These are phyloP conservation scores for Sitta europaea DNA, from an alignment of 2,113 vertebrate genomes.

Conservation along the genomic window DNA sequence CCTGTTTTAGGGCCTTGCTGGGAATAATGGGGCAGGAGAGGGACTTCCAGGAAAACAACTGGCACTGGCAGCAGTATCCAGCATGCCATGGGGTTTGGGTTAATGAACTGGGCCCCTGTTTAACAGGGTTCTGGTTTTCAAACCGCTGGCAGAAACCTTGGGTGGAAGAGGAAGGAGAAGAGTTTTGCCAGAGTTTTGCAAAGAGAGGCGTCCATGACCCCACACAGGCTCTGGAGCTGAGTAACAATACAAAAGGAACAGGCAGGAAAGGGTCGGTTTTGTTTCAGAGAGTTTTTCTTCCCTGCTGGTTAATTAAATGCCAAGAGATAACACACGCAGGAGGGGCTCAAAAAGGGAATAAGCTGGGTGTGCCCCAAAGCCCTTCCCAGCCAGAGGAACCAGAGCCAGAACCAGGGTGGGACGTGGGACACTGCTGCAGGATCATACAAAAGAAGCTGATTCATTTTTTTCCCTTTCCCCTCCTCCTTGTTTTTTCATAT, in stretches of 20 bases:
- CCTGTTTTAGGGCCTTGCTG: neutral
- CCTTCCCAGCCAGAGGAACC: neutral
- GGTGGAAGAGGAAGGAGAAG: neutral
- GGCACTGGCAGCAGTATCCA: neutral
- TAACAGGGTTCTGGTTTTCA: neutral
- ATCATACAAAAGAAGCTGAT: neutral
- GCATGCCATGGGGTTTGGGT: neutral
- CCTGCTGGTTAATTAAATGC: neutral
- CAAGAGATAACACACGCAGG: conserved; percentile 26
- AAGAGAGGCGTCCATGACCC: neutral
- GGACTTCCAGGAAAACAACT: neutral
- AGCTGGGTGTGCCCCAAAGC: conserved; percentile 23
- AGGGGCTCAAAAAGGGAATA: neutral
- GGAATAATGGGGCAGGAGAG: neutral
- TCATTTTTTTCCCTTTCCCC: neutral
- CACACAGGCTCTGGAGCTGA: neutral
- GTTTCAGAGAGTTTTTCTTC: neutral
- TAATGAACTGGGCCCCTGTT: neutral
- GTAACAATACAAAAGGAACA: neutral
- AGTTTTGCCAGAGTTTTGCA: neutral
- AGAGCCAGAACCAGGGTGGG: neutral
- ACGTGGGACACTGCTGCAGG: neutral
- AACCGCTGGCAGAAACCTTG: neutral
- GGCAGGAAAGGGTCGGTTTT: neutral
- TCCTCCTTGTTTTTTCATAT: neutral